Conservation (phyloP, 2,888 invertebrate species). For the Cyrtodaria siliqua region DNA sequence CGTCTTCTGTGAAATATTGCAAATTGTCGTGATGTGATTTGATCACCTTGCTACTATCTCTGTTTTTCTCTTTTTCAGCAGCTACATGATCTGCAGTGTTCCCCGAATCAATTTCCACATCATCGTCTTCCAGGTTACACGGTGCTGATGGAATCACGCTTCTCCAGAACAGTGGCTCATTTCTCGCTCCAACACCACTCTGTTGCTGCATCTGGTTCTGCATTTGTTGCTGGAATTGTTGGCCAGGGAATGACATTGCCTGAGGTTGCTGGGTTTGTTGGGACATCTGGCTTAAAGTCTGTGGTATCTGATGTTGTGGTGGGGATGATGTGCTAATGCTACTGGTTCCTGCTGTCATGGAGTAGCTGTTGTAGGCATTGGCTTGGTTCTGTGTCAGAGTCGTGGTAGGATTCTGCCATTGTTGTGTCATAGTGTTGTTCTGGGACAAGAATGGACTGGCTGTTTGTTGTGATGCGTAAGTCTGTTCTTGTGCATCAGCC, state of each 20-base stretch:
- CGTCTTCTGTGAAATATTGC: background rate
- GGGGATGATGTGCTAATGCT: background rate
- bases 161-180: constrained; percentile 4
- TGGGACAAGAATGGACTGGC: background rate
- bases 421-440: too few relatives aligned
- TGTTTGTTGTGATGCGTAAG: background rate
- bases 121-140: constrained; percentile 34
- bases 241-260: too few relatives aligned
- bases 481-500: background rate
- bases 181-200: too few relatives aligned
- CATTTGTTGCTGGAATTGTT: too few relatives aligned
- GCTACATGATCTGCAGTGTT: background rate
- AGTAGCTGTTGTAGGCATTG: background rate
- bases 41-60: background rate
- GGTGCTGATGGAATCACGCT: constrained; percentile 7
- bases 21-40: background rate
- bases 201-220: too few relatives aligned
- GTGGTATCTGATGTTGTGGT: too few relatives aligned
- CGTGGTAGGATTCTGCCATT: too few relatives aligned
- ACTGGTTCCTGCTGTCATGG: background rate
- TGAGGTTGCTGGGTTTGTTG: too few relatives aligned
- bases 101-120: constrained; percentile 46
- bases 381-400: background rate
- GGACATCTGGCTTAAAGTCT: too few relatives aligned
- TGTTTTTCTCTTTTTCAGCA: background rate